Base-by-base conservation (phyloP, 2,797 vertebrate genomes). In the Heterohyrax brucei region DNA sequence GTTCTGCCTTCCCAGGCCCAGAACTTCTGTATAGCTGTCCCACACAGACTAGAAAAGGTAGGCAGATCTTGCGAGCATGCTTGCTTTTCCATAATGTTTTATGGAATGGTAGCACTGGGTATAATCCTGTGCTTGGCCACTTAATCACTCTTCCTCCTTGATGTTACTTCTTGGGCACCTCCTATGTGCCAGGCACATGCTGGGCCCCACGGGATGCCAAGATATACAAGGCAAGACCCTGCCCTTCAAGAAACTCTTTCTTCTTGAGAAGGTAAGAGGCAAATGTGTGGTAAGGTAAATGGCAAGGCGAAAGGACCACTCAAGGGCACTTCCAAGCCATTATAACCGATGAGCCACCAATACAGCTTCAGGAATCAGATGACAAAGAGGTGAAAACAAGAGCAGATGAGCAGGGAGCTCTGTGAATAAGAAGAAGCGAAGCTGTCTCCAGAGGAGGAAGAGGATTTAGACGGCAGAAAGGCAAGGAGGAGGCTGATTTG, bases 31-130 rank as follows among this genome's bases (percentile, higher is more conserved):
- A 8, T 12, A 21, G 26, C 39, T 24, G 73, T 48, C 44, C 22
- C 1, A 2, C 30, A 2, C 2, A 16, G 66, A 39, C 13, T 22
- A 48, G 66, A 19, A 3, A n/a, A 1, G 8, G 8, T 3, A 62
- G 50, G 24, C 0, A 0, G 0, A 13, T 59, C 48, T 70, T 0
- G 0, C 24, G 68, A 56, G 56, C 22, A 46, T 0, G 0, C 59
- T 28, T 3, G 59, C 64, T 39, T 13, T 30, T 26, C 53, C 3
- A 0, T 8, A 2, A 30, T 26, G 1, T 19, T 6, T 26, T 44
- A 8, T 1, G 16, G 85, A 14, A 18, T 3, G 2, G 82, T 3
- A 33, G 19, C 19, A 2, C 18, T 64, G 12, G 1, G 0, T 2
- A 2, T 28, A 76, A 44, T 77, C 44, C 18, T 0, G 6, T 0